Base-by-base conservation (phyloP, 2,888 invertebrate species). In the Galerucella calmariensis region DNA sequence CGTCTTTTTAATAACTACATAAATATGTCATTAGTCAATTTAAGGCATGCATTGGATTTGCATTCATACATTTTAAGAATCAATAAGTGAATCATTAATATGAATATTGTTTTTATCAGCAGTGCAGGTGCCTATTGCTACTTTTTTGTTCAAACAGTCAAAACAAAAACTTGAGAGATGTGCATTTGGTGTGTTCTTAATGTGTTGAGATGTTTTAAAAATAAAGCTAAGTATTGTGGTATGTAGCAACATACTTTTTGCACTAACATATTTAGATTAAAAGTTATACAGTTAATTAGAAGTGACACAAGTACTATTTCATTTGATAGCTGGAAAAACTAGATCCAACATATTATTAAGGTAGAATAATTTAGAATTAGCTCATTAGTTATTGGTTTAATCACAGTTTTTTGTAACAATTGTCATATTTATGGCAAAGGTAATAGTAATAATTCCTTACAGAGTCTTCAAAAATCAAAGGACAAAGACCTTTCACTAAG, bases 81-180 rank as follows among this genome's bases (percentile, higher is more conserved):
- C 2, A 61, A 61, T 61, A 61, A 35, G 35, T 61, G 61, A 61
- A 61, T 61, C 61, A 61, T 61, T 16, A 56, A 56, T 16, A 56
- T 16, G n/a, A 16, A n/a, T 12, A n/a, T 61, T 27, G 14, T 20
- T 56, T 56, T 35, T 61, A 61, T 61, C 61, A n/a, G 35, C 27
- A 61, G 35, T 35, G n/a, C 61, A 27, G n/a, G 27, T 61, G 61
- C 27, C 14, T 61, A 35, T 16, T 20, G 56, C 16, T 20, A 16
- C 10, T 20, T 6, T 61, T 61, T 12, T n/a, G 27, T 2, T 61
- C 35, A 2, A 61, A 61, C 27, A 12, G n/a, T 61, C 35, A n/a
- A 61, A 35, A 35, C 35, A 35, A 8, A 1, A 35, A 12, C 27
- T 35, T 35, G 3, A 12, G 3, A 12, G n/a, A 61, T 61, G 61